Evolutionary conservation across 1,140 invertebrate genomes (phyloP).

Genomic region (Metaphire vulgaris): DNA sequence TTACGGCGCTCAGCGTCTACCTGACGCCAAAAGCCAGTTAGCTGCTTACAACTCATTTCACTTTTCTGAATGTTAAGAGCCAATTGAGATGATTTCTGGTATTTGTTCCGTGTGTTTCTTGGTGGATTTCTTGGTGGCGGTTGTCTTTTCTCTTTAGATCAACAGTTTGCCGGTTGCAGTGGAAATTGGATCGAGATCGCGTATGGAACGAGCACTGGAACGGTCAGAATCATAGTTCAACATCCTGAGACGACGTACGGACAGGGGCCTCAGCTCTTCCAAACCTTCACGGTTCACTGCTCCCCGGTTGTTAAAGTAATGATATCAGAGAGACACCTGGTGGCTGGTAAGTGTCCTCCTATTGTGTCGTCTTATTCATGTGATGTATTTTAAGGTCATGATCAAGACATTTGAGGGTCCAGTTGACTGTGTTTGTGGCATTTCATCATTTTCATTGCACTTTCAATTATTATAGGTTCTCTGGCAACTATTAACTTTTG

Average conservation of each 20-base stretch:
- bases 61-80: neutral
- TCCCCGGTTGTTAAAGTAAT: constrained; percentile 86
- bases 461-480: no score
- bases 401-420: no score
- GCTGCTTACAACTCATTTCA: constrained; percentile 33
- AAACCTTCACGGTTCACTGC: constrained; percentile 95
- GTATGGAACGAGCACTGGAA: constrained; percentile 91
- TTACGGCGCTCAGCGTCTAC: constrained; percentile 97
- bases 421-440: no score
- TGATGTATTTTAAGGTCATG: no score
- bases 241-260: constrained; percentile 92
- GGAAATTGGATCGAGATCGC: constrained; percentile 99
- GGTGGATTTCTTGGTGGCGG: neutral
- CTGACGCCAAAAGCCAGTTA: constrained; percentile 94
- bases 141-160: constrained; percentile 11
- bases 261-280: constrained; percentile 89
- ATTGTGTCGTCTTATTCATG: neutral
- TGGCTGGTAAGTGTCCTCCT: constrained; percentile 59
- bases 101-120: neutral
- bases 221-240: constrained; percentile 92
- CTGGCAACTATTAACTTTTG: no score
- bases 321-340: constrained; percentile 89
- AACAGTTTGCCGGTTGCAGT: constrained; percentile 67
- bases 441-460: no score
- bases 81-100: neutral